Evolutionary conservation across 2,888 invertebrate genomes (phyloP), one percentile per base, ranked within the genome.

Genomic region (Gymnoscelis rufifasciata): DNA sequence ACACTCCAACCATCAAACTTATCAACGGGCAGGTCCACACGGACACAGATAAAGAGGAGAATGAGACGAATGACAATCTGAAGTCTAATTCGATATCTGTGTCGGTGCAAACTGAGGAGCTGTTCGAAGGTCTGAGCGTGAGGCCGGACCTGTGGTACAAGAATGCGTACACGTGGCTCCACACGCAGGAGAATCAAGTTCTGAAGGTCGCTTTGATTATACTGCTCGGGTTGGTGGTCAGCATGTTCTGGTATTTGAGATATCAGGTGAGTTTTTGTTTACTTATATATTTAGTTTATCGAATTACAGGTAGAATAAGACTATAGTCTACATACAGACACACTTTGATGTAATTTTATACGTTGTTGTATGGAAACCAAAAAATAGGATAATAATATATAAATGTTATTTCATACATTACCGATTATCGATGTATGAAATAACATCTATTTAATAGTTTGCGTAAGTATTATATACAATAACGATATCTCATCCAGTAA

Each of bases 211-310:
- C 91, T 12, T 73, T 94, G 1, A 91, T 93, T 24, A 89, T 94
- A 43, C 81, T 94, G 36, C 88, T 92, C 23, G 91, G 93, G 36
- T 88, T 92, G 52, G 91, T 94, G 45, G 87, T 94, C 48, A 90
- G 91, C 12, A 91, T 94, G 91, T 92, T 93, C 70, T 94, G 93
- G 92, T 94, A 94, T 69, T 89, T 93, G 29, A 90, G 92, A 66
- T 91, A 91, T 74, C 92, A 94, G 81, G 93, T 92, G 69, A 83
- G 14, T 19, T n/a, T 6, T 11, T 23, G 24, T 38, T 26, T 10
- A 28, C 15, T 13, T 5, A 15, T 14, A 33, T 33, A 14, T 7
- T 31, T 26, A 6, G 6, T 26, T 2, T 6, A 8, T 8, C 4
- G 3, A 3, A 6, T 23, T 6, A 23, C 6, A 23, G 6, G 3